A percentile compares a stretch with the other conserved stretches of the same genome.
These are phyloP conservation scores for Sylvia atricapilla DNA, from an alignment of 2,113 vertebrate species.

Conservation along the genomic window DNA sequence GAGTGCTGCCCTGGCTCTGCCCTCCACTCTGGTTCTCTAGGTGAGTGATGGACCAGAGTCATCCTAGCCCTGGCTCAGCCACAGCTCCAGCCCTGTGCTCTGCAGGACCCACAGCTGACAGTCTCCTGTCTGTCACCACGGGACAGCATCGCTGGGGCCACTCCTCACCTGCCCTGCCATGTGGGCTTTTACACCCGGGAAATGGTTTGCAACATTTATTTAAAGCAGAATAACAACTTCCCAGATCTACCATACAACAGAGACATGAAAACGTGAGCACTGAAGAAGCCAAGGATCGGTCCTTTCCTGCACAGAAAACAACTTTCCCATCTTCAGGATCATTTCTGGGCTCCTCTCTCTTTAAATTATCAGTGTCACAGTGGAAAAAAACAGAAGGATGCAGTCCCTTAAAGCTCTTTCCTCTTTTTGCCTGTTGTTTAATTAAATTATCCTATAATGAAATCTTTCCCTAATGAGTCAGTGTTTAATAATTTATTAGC, in stretches of 20 bases:
- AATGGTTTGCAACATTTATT: background rate
- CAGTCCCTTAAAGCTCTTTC: conserved; percentile 63
- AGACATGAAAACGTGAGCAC: background rate
- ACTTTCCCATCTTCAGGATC: background rate
- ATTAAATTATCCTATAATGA: conserved; percentile 85
- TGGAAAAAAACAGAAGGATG: conserved; percentile 31
- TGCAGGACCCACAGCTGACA: background rate
- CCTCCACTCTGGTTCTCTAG: background rate
- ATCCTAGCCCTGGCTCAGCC: background rate
- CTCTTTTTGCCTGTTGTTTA: conserved; percentile 72
- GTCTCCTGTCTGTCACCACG: background rate
- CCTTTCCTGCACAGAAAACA: background rate
- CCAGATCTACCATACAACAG: background rate
- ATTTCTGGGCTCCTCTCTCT: conserved; percentile 27
- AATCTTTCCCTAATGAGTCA: conserved; percentile 77
- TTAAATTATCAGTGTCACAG: conserved; percentile 48
- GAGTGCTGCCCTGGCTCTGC: background rate
- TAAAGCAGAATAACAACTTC: background rate
- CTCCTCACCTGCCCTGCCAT: background rate
- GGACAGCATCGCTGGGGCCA: background rate
- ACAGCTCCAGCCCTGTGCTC: background rate
- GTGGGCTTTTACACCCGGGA: background rate
- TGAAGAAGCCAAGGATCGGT: background rate
- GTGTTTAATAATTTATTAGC: conserved; percentile 82
- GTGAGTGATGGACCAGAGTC: background rate